Base-by-base conservation (phyloP, 2,888 invertebrate species). In the Glyphotaelius pellucidus region DNA sequence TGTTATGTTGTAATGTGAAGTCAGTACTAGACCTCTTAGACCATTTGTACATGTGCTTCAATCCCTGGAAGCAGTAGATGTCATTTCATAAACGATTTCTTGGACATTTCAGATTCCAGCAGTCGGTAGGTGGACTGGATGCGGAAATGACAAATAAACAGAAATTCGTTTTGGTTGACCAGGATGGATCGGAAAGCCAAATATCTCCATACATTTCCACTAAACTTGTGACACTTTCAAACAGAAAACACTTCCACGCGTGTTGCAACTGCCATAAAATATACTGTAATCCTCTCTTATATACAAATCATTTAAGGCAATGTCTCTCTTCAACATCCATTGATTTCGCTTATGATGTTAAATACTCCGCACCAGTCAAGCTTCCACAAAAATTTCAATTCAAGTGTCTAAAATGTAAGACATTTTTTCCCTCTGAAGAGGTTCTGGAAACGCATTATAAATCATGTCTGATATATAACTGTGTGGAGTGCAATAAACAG, bases 81-180 rank as follows among this genome's bases (percentile, higher is more conserved):
- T 67, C 67, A 67, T 67, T 47, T 86, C 88, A 88, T 88, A 11
- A 52, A 25, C 31, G 25, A 80, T 89, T 89, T 88, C n/a, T 89
- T 89, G 88, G 31, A 38, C 31, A 67, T 89, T 89, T 89, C 88
- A 89, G 88, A 89, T 89, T 80, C 79, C 80, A 35, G 67, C 19
- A 35, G 30, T 88, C 67, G 31, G 67, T 79, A 79, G 79, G 32
- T 67, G 32, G 32, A 87, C 67, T 79, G 31, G 31, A 25, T 12
- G 19, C 15, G 80, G 79, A 35, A 79, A 79, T 35, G 31, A 67
- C 30, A 88, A 89, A 89, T 67, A 67, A 67, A 67, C 67, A n/a
- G 25, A 31, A 89, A 89, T 79, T 89, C 31, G n/a, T 79, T 79
- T 89, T 80, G n/a, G 42, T 79, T 19, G 79, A 89, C n/a, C 35